These are phyloP conservation scores for Steromphala cineraria DNA, from an alignment of 2,888 invertebrate species.

Conservation along the genomic window DNA sequence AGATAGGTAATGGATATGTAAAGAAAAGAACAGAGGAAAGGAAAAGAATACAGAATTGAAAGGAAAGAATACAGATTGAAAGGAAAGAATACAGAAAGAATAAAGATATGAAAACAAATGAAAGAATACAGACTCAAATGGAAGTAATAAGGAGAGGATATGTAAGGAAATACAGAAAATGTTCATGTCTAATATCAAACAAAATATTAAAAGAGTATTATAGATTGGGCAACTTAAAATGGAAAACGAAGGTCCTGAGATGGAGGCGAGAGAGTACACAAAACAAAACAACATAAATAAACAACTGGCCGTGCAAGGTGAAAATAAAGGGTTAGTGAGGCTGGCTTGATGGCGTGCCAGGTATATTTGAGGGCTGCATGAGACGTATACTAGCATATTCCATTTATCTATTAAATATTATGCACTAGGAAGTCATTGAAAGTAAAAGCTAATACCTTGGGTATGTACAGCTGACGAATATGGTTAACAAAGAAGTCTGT, in stretches of 20 bases:
- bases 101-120: too few relatives aligned
- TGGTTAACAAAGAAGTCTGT: background rate
- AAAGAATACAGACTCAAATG: too few relatives aligned
- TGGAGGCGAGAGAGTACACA: background rate
- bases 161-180: background rate
- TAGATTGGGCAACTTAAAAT: background rate
- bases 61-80: background rate
- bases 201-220: background rate
- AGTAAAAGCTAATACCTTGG: conserved; percentile 10
- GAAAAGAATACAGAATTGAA: too few relatives aligned
- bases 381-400: background rate
- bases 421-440: conserved; percentile 5
- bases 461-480: conserved; percentile 3
- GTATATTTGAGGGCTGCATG: background rate
- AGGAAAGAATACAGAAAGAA: too few relatives aligned
- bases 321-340: background rate
- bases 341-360: background rate
- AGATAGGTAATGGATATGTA: background rate
- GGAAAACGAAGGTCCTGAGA: background rate
- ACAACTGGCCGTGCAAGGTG: background rate
- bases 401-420: conserved; percentile 6
- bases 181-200: too few relatives aligned
- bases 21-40: background rate
- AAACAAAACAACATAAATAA: conserved; percentile 3
- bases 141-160: background rate